Percentiles rank a stretch among this genome's conserved stretches.
phyloP scores from a whole-genome alignment of 2,888 invertebrate species.

The Cylloceria caligata region DNA sequence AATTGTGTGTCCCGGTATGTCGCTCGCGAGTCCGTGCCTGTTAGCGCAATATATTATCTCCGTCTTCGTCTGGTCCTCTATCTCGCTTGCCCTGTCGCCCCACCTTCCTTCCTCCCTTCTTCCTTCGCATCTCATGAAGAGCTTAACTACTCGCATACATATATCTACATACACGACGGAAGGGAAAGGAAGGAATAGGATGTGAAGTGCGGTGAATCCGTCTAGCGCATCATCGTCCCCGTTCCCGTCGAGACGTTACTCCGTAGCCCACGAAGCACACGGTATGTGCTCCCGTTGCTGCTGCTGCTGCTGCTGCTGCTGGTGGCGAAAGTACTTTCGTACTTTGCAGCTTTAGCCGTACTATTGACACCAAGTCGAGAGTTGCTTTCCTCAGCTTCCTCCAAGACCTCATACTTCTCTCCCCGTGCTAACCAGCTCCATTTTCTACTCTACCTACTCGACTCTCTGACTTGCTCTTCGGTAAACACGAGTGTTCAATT shows the following conservation, averaged over 20 bases:
- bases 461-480: slow-evolving; percentile 63
- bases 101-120: slow-evolving; percentile 50
- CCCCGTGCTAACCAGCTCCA: no score
- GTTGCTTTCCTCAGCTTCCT: slow-evolving; percentile 51
- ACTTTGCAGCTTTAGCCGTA: slow-evolving; percentile 73
- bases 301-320: slow-evolving; percentile 6
- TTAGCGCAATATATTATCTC: slow-evolving; percentile 58
- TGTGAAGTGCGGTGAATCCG: slow-evolving; percentile 61
- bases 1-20: slow-evolving; percentile 74
- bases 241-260: slow-evolving; percentile 52
- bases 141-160: slow-evolving; percentile 47
- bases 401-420: no score
- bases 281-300: slow-evolving; percentile 4
- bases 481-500: slow-evolving; percentile 70
- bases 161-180: slow-evolving; percentile 36
- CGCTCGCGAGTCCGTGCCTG: slow-evolving; percentile 61
- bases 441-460: slow-evolving; percentile 57
- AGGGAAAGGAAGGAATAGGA: slow-evolving; percentile 39
- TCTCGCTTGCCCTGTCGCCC: slow-evolving; percentile 33
- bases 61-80: slow-evolving; percentile 38
- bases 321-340: slow-evolving; percentile 70
- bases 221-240: slow-evolving; percentile 57
- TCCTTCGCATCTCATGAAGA: slow-evolving; percentile 28
- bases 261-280: slow-evolving; percentile 35
- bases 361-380: slow-evolving; percentile 74